Percentiles rank a stretch among this genome's conserved stretches.
These are phyloP conservation scores for Takifugu bimaculatus DNA, from an alignment of 2,113 vertebrate species.

Conservation along the genomic window DNA sequence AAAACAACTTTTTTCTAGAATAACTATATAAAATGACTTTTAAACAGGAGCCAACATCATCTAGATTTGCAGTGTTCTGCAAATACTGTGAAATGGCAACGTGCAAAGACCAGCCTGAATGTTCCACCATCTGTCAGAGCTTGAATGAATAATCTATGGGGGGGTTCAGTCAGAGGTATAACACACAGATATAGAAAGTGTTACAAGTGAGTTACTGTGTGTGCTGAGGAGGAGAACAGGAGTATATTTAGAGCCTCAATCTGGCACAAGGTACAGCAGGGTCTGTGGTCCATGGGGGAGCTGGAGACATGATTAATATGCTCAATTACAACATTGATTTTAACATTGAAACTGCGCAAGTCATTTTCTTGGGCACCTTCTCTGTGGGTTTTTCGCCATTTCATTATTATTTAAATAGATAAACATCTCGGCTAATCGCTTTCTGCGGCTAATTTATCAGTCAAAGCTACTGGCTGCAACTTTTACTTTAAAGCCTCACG, in stretches of 20 bases:
- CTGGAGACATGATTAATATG: conserved; percentile 65
- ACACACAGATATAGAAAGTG: conserved; percentile 14
- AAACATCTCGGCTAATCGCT: conserved; percentile 24
- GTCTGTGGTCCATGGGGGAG: conserved; percentile 15
- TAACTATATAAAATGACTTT: conserved; percentile 52
- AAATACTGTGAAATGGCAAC: conserved; percentile 15
- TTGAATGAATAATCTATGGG: conserved; percentile 24
- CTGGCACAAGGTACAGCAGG: conserved; percentile 29
- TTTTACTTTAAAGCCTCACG: conserved; percentile 2
- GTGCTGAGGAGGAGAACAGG: conserved; percentile 12
- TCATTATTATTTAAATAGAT: conserved; percentile 7
- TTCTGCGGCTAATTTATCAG: conserved; percentile 20
- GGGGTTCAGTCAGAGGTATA: conserved; percentile 23
- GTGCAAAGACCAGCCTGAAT: conserved; percentile 3
- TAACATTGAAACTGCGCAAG: conserved; percentile 43
- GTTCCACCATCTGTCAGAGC: conserved; percentile 28
- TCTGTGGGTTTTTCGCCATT: not conserved
- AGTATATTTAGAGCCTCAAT: conserved; percentile 55
- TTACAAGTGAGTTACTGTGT: conserved; percentile 15
- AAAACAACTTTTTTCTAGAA: conserved; percentile 23
- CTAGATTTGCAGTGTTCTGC: conserved; percentile 17
- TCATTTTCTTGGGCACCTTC: conserved; percentile 39
- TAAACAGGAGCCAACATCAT: conserved; percentile 30
- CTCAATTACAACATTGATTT: conserved; percentile 51
- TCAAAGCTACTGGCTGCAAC: not conserved